Percentiles rank a stretch among this genome's conserved stretches.
Conservation (phyloP, 1,140 invertebrate species). For the Rhynchophorus ferrugineus region DNA sequence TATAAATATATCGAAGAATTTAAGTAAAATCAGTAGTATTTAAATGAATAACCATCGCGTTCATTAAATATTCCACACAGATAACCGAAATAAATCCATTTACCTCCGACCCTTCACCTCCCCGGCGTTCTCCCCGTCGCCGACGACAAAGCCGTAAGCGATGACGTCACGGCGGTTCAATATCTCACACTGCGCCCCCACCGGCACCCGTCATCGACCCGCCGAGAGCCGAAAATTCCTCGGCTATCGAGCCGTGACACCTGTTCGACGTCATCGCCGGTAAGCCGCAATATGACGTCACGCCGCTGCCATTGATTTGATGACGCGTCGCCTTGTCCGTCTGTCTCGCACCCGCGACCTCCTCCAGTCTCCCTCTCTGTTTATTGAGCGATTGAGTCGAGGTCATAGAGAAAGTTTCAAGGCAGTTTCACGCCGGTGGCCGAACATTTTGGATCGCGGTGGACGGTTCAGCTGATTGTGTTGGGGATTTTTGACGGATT, state of each 20-base stretch:
- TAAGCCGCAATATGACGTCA: conserved; percentile 30
- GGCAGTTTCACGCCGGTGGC: conserved; percentile 26
- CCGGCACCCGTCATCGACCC: neutral
- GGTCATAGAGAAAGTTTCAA: conserved; percentile 38
- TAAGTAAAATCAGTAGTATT: too few relatives aligned
- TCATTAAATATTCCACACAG: too few relatives aligned
- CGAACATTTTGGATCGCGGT: conserved; percentile 19
- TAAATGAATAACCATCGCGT: too few relatives aligned
- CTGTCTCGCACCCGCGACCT: conserved; percentile 8
- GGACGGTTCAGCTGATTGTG: conserved; percentile 18
- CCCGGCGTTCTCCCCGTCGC: too few relatives aligned
- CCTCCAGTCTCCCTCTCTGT: conserved; percentile 16
- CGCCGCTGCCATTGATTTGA: conserved; percentile 30
- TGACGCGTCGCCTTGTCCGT: conserved; percentile 24
- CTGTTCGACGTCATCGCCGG: conserved; percentile 27
- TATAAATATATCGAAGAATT: too few relatives aligned
- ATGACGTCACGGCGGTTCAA: conserved; percentile 18
- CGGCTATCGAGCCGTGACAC: conserved; percentile 23
- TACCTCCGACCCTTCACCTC: too few relatives aligned
- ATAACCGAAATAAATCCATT: too few relatives aligned
- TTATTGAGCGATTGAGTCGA: conserved; percentile 30
- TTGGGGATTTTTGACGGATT: neutral
- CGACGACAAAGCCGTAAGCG: neutral
- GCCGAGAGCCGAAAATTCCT: neutral
- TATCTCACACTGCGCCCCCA: neutral